Evolutionary conservation across 2,888 invertebrate genomes (phyloP).

Genomic region (Zhuqinia jingwanae): DNA sequence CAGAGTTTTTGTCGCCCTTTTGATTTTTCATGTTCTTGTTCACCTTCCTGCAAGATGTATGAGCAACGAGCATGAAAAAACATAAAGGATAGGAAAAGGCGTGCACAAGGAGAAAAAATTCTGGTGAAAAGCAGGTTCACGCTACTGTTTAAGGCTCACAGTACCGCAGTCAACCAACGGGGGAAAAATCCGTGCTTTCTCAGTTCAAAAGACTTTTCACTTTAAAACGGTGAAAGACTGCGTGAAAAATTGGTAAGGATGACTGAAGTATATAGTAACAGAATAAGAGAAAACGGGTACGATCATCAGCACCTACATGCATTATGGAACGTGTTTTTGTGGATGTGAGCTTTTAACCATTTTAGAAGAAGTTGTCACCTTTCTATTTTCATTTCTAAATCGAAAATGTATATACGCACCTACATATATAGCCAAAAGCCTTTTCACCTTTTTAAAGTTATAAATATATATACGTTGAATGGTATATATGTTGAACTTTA

Average conservation of each 20-base stretch:
- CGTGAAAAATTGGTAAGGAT: slow-evolving; percentile 30
- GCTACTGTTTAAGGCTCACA: no score
- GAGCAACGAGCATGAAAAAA: slow-evolving; percentile 10
- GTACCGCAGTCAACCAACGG: background rate
- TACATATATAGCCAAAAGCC: no score
- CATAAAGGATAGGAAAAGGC: background rate
- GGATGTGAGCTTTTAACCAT: no score
- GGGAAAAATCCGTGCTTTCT: slow-evolving; percentile 8
- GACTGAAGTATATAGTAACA: background rate
- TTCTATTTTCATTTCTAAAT: no score
- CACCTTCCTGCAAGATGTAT: slow-evolving; percentile 43
- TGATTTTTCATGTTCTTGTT: slow-evolving; percentile 47
- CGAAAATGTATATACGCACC: no score
- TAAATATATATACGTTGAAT: no score
- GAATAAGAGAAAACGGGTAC: no score
- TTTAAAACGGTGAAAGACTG: slow-evolving; percentile 40
- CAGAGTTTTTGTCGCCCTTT: slow-evolving; percentile 33
- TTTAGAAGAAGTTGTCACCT: no score
- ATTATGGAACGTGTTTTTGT: no score
- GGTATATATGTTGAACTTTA: no score
- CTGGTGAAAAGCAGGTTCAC: background rate
- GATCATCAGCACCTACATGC: no score
- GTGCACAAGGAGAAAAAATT: background rate
- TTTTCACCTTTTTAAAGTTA: no score
- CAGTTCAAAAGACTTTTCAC: slow-evolving; percentile 18